Evolutionary conservation across 2,113 vertebrate genomes (phyloP).

Genomic region (Chloroceryle aenea): DNA sequence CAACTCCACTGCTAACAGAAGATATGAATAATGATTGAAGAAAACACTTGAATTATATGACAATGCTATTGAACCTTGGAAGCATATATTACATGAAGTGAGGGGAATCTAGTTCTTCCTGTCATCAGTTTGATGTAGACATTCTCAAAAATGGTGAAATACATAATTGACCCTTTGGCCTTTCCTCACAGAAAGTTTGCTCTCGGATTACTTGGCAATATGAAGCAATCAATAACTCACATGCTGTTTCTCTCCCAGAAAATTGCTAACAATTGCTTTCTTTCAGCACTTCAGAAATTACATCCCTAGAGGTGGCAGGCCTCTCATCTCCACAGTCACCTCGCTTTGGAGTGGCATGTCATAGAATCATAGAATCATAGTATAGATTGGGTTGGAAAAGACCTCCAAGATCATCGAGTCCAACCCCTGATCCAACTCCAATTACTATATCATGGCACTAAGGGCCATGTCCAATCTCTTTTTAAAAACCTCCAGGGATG

Average conservation of each 20-base stretch:
- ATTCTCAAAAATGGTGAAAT: slow-evolving; percentile 5
- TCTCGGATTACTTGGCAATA: slow-evolving; percentile 24
- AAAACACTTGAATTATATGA: slow-evolving; percentile 28
- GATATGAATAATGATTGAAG: slow-evolving; percentile 53
- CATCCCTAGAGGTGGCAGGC: neutral
- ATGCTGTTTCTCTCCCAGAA: slow-evolving; percentile 12
- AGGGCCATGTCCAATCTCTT: no score
- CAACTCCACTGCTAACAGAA: neutral
- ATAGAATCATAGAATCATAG: no score
- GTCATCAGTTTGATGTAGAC: neutral
- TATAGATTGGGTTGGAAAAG: no score
- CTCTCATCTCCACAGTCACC: neutral
- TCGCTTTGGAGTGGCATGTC: accelerated
- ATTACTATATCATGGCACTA: no score
- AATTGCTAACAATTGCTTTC: slow-evolving; percentile 25
- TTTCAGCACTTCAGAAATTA: neutral
- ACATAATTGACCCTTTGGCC: slow-evolving; percentile 16
- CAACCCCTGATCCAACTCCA: no score
- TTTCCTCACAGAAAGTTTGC: slow-evolving; percentile 24
- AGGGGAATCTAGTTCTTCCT: neutral
- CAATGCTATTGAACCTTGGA: slow-evolving; percentile 3
- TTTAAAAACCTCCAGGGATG: no score
- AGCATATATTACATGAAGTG: neutral
- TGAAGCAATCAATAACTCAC: slow-evolving; percentile 14
- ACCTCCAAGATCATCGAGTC: no score